These are phyloP conservation scores for Malacoraja senta DNA, from an alignment of 2,797 vertebrate species.

Conservation along the genomic window DNA sequence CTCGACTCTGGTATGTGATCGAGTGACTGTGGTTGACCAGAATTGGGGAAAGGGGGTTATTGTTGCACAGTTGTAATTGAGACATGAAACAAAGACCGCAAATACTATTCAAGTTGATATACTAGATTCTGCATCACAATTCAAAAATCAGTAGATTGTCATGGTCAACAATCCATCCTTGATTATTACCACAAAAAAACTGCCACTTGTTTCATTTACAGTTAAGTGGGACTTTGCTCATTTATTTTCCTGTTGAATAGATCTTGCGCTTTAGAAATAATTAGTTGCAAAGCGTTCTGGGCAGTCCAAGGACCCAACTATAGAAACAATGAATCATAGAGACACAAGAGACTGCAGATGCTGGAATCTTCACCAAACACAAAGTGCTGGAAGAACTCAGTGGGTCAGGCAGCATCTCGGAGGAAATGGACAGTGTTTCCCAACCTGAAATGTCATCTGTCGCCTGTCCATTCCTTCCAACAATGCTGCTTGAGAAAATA, in stretches of 20 bases:
- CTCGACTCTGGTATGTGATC: background rate
- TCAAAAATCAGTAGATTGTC: background rate
- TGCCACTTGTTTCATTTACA: background rate
- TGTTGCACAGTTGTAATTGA: background rate
- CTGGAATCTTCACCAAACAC: too few species aligned
- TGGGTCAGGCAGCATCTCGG: too few species aligned
- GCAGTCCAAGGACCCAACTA: background rate
- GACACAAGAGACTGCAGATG: too few species aligned
- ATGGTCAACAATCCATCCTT: background rate
- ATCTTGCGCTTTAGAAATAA: background rate
- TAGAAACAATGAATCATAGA: background rate
- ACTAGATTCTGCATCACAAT: background rate
- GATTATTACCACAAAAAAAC: background rate
- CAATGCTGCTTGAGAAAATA: too few species aligned
- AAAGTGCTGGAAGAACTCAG: too few species aligned
- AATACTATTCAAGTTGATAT: background rate
- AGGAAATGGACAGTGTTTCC: too few species aligned
- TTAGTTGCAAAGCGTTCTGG: background rate
- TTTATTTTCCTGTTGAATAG: background rate
- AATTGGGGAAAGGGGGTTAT: background rate
- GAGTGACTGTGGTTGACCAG: background rate
- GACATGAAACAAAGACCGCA: background rate
- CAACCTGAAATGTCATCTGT: too few species aligned
- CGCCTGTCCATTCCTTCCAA: too few species aligned
- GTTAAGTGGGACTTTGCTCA: background rate